phyloP scores from a whole-genome alignment of 2,888 invertebrate genomes.

The Acanthacorydalis orientalis region DNA sequence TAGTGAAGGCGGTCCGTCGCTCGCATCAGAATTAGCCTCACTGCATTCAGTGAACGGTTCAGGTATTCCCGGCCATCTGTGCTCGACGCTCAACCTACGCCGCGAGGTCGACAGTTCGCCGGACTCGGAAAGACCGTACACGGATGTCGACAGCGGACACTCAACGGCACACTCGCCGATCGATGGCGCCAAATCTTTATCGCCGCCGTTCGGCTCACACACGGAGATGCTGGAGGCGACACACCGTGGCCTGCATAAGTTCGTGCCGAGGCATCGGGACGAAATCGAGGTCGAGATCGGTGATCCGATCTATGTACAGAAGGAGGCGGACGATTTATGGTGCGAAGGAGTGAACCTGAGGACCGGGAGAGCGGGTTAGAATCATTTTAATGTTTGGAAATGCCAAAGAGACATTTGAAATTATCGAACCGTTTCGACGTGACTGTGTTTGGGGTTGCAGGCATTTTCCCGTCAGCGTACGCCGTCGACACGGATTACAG shows the following conservation, averaged over 20 bases:
- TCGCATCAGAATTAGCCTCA: conserved; percentile 21
- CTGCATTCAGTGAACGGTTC: conserved; percentile 14
- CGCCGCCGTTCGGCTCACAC: conserved; percentile 43
- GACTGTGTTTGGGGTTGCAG: too few species aligned
- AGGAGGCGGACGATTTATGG: conserved; percentile 94
- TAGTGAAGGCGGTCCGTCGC: conserved; percentile 17
- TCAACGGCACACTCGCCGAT: conserved; percentile 81
- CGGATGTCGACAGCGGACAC: conserved; percentile 74
- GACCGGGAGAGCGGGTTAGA: conserved; percentile 45
- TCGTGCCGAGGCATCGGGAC: conserved; percentile 86
- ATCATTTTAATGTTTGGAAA: too few species aligned
- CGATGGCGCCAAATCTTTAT: conserved; percentile 74
- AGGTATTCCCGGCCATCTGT: neutral
- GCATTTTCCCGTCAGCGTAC: conserved; percentile 94
- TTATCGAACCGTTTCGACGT: too few species aligned
- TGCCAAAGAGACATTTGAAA: too few species aligned
- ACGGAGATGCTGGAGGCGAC: conserved; percentile 82
- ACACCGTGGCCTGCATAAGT: conserved; percentile 89
- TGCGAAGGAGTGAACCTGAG: conserved; percentile 74
- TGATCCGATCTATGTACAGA: conserved; percentile 91
- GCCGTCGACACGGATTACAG: conserved; percentile 94
- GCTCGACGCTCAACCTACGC: conserved; percentile 47
- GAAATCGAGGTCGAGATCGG: conserved; percentile 96
- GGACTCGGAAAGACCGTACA: conserved; percentile 64
- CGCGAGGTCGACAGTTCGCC: conserved; percentile 73